A percentile compares a stretch with the other conserved stretches of the same genome.
phyloP scores from a whole-genome alignment of 1,140 invertebrate genomes.

The Aricia agestis region DNA sequence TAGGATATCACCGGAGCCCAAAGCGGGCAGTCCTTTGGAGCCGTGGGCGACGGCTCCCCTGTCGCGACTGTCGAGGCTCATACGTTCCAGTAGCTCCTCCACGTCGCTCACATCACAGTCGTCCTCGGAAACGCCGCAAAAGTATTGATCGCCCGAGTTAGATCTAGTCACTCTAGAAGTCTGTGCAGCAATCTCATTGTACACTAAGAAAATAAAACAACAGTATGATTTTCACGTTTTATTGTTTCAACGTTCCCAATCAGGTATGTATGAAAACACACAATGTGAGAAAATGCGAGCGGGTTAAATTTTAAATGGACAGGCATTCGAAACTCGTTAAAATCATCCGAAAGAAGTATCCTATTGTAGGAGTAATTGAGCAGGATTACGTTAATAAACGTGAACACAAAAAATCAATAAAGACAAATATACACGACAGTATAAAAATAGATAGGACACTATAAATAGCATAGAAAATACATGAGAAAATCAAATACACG shows the following conservation, averaged over 20 bases:
- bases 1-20: conserved; percentile 56
- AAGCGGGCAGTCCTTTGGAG: conserved; percentile 52
- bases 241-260: conserved; percentile 28
- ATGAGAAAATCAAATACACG: not conserved
- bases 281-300: conserved; percentile 9
- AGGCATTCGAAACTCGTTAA: not conserved
- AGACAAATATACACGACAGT: not conserved
- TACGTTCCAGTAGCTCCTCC: conserved; percentile 52
- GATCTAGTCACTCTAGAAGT: conserved; percentile 1
- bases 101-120: conserved; percentile 31
- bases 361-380: not conserved
- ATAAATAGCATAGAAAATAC: not conserved
- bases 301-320: not conserved
- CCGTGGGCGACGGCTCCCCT: conserved; percentile 63
- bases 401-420: not conserved
- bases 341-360: not conserved
- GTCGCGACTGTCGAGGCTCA: conserved; percentile 51
- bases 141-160: conserved; percentile 22
- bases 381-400: not conserved
- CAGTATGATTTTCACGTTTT: conserved; percentile 32
- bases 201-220: conserved; percentile 38
- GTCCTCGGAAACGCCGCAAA: conserved; percentile 28
- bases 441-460: not conserved
- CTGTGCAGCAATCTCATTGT: conserved; percentile 20
- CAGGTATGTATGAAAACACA: conserved; percentile 22